Conservation (phyloP, 2,113 vertebrate genomes). For the Smithornis capensis region DNA sequence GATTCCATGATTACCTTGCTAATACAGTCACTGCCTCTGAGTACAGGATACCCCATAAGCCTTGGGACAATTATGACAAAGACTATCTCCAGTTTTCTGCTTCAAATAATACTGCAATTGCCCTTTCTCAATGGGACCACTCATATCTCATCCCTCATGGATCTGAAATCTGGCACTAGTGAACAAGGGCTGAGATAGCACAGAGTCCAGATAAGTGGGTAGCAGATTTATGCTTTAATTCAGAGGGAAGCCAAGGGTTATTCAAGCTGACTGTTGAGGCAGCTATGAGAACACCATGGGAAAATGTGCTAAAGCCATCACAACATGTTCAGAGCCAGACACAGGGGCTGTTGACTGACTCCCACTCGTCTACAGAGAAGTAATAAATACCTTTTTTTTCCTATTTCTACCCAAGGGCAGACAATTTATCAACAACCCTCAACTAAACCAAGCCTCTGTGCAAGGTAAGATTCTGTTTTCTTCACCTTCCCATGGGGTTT, state of each 20-base stretch:
- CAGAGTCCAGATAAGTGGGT: background rate
- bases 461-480: slow-evolving; percentile 39
- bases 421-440: slow-evolving; percentile 10
- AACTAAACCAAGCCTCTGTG: slow-evolving; percentile 9
- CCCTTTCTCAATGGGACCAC: background rate
- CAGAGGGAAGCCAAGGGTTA: background rate
- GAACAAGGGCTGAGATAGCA: background rate
- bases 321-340: fast-evolving
- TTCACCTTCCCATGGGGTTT: background rate
- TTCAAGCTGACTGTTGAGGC: background rate
- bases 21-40: background rate
- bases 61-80: background rate
- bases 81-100: background rate
- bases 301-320: background rate
- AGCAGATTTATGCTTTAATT: background rate
- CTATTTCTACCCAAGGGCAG: slow-evolving; percentile 34
- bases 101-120: background rate
- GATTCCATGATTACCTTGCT: background rate
- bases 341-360: background rate
- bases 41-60: background rate
- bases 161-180: background rate
- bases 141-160: background rate
- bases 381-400: background rate
- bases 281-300: background rate
- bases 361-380: background rate